These are phyloP conservation scores for Ispidina lecontei DNA, from an alignment of 2,797 vertebrate species.

Conservation along the genomic window DNA sequence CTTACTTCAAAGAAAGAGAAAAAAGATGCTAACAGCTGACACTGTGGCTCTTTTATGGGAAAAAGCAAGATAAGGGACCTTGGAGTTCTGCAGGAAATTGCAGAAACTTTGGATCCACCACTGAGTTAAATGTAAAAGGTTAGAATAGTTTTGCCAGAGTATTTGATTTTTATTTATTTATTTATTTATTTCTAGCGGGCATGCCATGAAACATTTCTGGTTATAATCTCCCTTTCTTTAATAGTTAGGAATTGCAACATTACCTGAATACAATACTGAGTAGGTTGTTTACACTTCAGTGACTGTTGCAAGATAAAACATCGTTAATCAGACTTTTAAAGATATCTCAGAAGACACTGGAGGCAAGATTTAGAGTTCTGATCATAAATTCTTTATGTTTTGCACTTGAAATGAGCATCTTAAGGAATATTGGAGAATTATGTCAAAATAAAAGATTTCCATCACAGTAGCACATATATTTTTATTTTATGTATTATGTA, in stretches of 20 bases:
- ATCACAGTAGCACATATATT: background rate
- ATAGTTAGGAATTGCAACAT: background rate
- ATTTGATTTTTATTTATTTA: background rate
- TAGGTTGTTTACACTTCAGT: background rate
- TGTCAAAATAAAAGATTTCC: constrained; percentile 27
- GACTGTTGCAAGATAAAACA: constrained; percentile 13
- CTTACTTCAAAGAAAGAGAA: constrained; percentile 18
- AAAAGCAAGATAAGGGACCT: background rate
- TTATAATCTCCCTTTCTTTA: background rate
- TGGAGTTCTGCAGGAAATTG: background rate
- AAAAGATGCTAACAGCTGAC: constrained; percentile 4
- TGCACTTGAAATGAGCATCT: constrained; percentile 33
- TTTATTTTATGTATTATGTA: constrained; percentile 55
- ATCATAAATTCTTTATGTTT: constrained; percentile 50
- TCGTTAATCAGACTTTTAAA: constrained; percentile 12
- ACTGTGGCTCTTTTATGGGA: background rate
- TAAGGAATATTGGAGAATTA: constrained; percentile 28
- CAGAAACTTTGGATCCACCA: background rate
- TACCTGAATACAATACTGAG: background rate
- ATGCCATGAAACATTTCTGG: background rate
- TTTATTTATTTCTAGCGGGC: background rate
- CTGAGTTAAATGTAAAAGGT: background rate
- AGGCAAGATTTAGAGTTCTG: background rate
- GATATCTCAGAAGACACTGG: background rate
- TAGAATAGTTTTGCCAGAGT: background rate